These are phyloP conservation scores for Raja brachyura DNA, from an alignment of 2,113 vertebrate species.

Conservation along the genomic window DNA sequence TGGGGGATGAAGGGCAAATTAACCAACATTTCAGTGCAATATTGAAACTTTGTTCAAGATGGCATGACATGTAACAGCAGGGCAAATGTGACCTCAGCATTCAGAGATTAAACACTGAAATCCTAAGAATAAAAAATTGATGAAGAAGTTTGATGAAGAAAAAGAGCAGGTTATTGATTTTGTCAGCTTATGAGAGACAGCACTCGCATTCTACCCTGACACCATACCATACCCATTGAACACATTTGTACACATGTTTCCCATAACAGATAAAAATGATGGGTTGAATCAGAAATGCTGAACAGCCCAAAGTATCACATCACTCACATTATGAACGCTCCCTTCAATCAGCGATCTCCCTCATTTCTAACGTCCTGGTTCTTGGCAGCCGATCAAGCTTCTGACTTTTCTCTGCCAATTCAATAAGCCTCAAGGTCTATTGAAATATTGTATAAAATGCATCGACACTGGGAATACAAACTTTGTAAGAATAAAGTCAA, in stretches of 20 bases:
- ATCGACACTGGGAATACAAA: background rate
- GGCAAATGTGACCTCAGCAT: background rate
- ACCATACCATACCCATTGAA: background rate
- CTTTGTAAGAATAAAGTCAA: background rate
- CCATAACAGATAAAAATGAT: slow-evolving; percentile 19
- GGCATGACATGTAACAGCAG: background rate
- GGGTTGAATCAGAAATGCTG: background rate
- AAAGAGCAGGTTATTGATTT: background rate
- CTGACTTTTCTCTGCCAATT: background rate
- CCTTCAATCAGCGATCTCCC: background rate
- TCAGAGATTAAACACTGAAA: slow-evolving; percentile 23
- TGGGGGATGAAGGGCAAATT: background rate
- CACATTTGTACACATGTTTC: slow-evolving; percentile 30
- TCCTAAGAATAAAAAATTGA: background rate
- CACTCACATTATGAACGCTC: slow-evolving; percentile 4
- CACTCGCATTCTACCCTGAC: background rate
- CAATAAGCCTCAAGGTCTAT: slow-evolving; percentile 30
- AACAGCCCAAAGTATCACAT: background rate
- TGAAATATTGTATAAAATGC: background rate
- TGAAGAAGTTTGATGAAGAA: background rate
- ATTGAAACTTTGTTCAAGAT: background rate
- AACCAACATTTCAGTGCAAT: background rate
- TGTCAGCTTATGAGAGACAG: slow-evolving; percentile 21
- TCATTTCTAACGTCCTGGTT: background rate
- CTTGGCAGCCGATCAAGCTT: background rate